A percentile compares a stretch with the other conserved stretches of the same genome.
Conservation (phyloP, 2,888 invertebrate species). For the Drosophila recens region DNA sequence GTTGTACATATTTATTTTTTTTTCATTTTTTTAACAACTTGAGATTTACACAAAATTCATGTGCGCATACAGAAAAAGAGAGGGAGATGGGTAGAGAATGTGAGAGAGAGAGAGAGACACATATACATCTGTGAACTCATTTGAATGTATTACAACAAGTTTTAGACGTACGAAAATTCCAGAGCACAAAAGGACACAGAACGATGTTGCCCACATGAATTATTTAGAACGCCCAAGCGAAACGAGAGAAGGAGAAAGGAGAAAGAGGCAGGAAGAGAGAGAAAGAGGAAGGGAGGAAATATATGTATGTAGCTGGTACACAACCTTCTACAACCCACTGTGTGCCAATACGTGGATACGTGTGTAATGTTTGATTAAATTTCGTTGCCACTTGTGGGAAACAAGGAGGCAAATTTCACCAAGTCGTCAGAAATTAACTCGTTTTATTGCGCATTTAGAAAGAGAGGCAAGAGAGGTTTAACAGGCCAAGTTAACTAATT, state of each 20-base stretch:
- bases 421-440: conserved; percentile 73
- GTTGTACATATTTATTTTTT: conserved; percentile 18
- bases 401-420: conserved; percentile 1
- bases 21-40: conserved; percentile 49
- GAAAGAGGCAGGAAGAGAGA: neutral
- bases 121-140: conserved; percentile 51
- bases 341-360: conserved; percentile 15
- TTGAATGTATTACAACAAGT: conserved; percentile 78
- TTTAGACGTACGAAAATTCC: conserved; percentile 58
- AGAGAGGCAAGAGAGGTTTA: no score
- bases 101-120: neutral
- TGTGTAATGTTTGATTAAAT: conserved; percentile 73
- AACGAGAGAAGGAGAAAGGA: conserved; percentile 21
- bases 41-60: conserved; percentile 63
- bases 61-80: conserved; percentile 9
- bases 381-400: conserved; percentile 60
- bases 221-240: conserved; percentile 71
- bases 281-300: neutral
- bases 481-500: conserved; percentile 37
- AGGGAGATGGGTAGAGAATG: neutral
- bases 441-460: conserved; percentile 66
- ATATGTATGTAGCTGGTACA: neutral
- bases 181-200: conserved; percentile 65
- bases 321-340: neutral
- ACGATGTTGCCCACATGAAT: conserved; percentile 73